Evolutionary conservation across 2,113 vertebrate genomes (phyloP).

Genomic region (Fukomys damarensis): DNA sequence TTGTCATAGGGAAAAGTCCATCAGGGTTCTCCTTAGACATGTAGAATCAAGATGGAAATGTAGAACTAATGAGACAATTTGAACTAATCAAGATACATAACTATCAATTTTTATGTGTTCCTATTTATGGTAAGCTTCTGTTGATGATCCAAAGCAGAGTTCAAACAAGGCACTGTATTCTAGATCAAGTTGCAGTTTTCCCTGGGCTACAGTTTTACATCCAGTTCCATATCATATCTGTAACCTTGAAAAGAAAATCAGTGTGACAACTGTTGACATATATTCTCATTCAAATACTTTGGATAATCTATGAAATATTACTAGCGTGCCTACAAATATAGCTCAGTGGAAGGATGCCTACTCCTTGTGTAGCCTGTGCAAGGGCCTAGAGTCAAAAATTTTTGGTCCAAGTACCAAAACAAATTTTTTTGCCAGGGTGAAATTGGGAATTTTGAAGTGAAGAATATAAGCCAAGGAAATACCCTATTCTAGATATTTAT

Average conservation of each 20-base stretch:
- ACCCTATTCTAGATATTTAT: neutral
- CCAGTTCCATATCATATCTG: neutral
- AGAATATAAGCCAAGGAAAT: neutral
- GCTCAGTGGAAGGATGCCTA: neutral
- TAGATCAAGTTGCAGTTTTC: neutral
- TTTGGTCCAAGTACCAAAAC: neutral
- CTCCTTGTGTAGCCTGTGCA: neutral
- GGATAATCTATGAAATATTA: neutral
- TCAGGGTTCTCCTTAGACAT: slow-evolving; percentile 3
- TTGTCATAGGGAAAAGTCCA: neutral
- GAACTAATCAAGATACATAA: slow-evolving; percentile 6
- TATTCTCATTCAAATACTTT: neutral
- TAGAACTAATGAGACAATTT: neutral
- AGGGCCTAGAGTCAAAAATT: neutral
- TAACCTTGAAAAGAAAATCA: neutral
- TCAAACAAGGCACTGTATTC: neutral
- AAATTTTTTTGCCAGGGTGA: neutral
- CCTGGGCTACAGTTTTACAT: neutral
- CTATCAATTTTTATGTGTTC: neutral
- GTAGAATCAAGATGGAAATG: neutral
- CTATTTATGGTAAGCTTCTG: neutral
- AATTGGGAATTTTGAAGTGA: slow-evolving; percentile 30
- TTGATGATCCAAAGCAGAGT: slow-evolving; percentile 15
- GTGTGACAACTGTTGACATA: neutral
- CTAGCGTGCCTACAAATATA: neutral